Conservation (phyloP, 2,888 invertebrate species). For the Synanthedon tipuliformis region DNA sequence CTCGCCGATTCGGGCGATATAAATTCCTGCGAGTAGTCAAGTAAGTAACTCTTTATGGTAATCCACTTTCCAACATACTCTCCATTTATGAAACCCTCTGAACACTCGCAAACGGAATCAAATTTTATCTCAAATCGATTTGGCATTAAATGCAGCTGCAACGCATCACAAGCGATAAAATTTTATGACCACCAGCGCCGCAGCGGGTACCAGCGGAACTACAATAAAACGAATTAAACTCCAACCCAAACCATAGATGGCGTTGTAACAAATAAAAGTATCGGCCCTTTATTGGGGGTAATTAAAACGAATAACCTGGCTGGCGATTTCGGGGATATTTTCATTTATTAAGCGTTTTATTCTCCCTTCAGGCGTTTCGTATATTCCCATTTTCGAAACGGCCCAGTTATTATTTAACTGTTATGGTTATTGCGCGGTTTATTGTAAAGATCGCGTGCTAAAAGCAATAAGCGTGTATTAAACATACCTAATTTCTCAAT, state of each 20-base stretch:
- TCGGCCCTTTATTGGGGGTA: conserved; percentile 20
- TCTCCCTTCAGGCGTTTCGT: conserved; percentile 14
- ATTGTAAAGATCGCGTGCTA: conserved; percentile 25
- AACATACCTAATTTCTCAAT: conserved; percentile 25
- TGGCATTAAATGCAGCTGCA: too few species aligned
- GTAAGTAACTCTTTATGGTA: too few species aligned
- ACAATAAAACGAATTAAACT: conserved; percentile 24
- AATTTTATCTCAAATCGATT: too few species aligned
- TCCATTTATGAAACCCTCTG: too few species aligned
- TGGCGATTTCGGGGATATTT: conserved; percentile 28
- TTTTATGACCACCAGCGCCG: conserved; percentile 27
- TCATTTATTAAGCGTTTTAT: conserved; percentile 33
- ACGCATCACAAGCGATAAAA: conserved; percentile 9
- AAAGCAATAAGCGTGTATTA: conserved; percentile 2
- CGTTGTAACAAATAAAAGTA: conserved; percentile 23
- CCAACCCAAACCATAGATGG: conserved; percentile 35
- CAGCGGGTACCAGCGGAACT: conserved; percentile 30
- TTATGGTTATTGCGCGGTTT: conserved; percentile 38
- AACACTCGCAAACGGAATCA: too few species aligned
- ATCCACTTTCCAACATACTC: too few species aligned
- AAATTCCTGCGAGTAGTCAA: too few species aligned
- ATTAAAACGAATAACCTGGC: conserved; percentile 32
- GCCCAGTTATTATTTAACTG: conserved; percentile 30
- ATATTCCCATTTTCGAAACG: conserved; percentile 22
- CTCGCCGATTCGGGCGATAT: too few species aligned